Base-by-base conservation (phyloP, 2,888 invertebrate species). In the Lampropteryx suffumata region DNA sequence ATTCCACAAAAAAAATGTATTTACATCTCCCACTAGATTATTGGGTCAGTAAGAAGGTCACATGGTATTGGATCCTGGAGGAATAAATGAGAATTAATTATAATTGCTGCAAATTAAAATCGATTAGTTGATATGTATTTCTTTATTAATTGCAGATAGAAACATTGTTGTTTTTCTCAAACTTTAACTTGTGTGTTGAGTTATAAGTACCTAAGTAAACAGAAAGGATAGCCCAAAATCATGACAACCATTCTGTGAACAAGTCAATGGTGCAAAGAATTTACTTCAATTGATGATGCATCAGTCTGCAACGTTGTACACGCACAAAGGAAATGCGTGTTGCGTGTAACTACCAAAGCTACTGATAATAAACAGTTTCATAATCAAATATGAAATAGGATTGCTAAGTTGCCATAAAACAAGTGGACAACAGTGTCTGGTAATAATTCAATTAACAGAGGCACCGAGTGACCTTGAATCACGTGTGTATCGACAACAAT, bases 401-500 rank as follows among this genome's bases (percentile, higher is more conserved):
- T n/a, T 30, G 34, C 5, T 41, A 11, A 14, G 26, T 34, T 32
- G 32, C 12, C 40, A 42, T 29, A 24, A 29, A 24, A 41, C 35
- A 12, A 37, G 6, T 30, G 42, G 33, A 51, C n/a, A 13, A 33
- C 36, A 43, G n/a, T 50, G 12, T 12, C 28, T 53, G 50, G 30
- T 54, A 44, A 58, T 65, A 72, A 72, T 69, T 62, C 7, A 62
- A 71, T 71, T 67, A 66, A 48, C 62, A 57, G 51, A 62, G 49
- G 54, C 61, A 59, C 62, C 50, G 51, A 53, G 51, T 62, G 76
- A 71, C 80, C 81, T 84, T 80, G 79, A 65, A 71, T 80, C 79
- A 80, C 75, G 75, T 82, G 79, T 76, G 70, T 69, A 72, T 68
- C 59, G n/a, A n/a, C 17, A 76, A 79, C 68, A 79, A 78, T 76